Evolutionary conservation across 2,888 invertebrate species (phyloP).

Genomic region (Cantharis rufa): DNA sequence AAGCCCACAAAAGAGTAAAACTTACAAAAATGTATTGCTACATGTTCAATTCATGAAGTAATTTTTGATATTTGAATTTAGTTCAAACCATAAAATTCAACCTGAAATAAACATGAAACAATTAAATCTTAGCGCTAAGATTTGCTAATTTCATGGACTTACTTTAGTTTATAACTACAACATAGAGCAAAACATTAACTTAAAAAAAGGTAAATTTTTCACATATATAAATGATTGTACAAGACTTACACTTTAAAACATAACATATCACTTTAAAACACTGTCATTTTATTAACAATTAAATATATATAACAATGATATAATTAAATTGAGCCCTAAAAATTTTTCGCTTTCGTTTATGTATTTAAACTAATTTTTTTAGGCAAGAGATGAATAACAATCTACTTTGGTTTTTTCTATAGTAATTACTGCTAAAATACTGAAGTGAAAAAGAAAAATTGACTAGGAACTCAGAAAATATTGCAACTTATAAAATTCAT

Average conservation of each 20-base stretch:
- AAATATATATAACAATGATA: neutral
- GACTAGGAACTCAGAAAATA: constrained; percentile 19
- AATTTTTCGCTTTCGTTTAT: constrained; percentile 6
- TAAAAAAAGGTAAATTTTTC: neutral
- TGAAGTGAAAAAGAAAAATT: constrained; percentile 10
- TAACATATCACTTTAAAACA: neutral
- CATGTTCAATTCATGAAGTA: neutral
- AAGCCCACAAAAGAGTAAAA: neutral
- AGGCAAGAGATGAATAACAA: constrained; percentile 20
- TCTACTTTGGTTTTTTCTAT: constrained; percentile 24
- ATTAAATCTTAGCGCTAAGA: neutral
- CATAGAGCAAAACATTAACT: neutral
- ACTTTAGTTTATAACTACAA: neutral
- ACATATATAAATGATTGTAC: neutral
- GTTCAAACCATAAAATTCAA: neutral
- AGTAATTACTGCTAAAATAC: constrained; percentile 12
- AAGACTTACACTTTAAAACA: neutral
- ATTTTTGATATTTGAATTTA: neutral
- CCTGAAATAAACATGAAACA: no score
- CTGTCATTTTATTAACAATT: neutral
- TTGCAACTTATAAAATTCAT: constrained; percentile 6
- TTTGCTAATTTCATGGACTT: neutral
- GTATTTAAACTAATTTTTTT: constrained; percentile 4
- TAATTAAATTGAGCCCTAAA: neutral
- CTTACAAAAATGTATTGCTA: neutral